Conservation (phyloP, 2,113 vertebrate genomes). For the Theristicus caerulescens region DNA sequence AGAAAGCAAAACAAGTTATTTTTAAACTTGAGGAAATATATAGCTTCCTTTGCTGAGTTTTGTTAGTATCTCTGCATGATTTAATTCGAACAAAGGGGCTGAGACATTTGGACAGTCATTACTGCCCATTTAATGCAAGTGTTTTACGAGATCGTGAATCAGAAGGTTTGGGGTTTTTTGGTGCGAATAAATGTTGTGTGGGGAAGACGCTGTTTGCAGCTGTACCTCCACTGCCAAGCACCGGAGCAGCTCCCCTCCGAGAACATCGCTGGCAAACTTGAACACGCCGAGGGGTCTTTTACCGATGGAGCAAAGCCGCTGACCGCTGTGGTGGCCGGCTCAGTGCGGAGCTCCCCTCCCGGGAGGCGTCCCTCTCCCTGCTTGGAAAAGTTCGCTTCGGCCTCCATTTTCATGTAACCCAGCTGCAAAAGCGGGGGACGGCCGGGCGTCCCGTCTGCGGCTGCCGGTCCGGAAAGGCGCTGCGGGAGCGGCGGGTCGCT, state of each 20-base stretch:
- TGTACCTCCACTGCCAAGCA: neutral
- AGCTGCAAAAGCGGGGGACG: neutral
- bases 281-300: fast-evolving
- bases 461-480: neutral
- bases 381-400: neutral
- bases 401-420: fast-evolving
- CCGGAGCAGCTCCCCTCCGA: neutral
- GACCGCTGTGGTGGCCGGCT: fast-evolving
- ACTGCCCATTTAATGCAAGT: neutral
- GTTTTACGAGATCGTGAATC: neutral
- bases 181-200: fast-evolving
- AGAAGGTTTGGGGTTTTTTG: neutral
- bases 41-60: conserved; percentile 10
- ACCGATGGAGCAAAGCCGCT: neutral
- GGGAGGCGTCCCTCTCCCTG: neutral
- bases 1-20: conserved; percentile 11
- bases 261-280: fast-evolving
- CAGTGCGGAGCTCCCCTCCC: neutral
- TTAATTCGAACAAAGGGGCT: neutral
- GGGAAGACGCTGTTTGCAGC: neutral
- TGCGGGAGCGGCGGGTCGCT: no score
- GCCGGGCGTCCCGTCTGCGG: neutral
- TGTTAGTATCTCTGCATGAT: neutral
- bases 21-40: conserved; percentile 44
- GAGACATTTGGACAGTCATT: neutral